Evolutionary conservation across 92 coral and sea anemone genomes (phyloP), one percentile per base, ranked within the genome.

Genomic region (Metridium senile): DNA sequence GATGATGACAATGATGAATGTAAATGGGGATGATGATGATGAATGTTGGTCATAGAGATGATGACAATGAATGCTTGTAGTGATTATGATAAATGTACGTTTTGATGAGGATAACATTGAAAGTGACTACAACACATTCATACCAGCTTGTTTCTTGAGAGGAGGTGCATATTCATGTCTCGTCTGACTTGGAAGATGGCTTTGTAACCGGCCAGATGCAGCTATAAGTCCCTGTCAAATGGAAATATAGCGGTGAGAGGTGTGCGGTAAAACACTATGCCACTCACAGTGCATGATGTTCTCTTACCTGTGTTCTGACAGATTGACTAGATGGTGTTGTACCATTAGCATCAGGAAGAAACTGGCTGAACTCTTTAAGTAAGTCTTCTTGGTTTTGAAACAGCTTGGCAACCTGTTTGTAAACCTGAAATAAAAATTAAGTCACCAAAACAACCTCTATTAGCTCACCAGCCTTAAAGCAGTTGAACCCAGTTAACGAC

Each of bases 341-440:
- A 0, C 99, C 99, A 81, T 92, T 95, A 0, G 99, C 99, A 89
- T 95, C 99, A 71, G 99, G 99, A 29, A 95, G 94, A 64, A 95
- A 95, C 82, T 95, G 99, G 74, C 99, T 95, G 84, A 95, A 95
- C 58, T 95, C 99, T 54, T 95, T 93, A 11, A 95, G 82, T 72
- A 95, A 78, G 81, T 95, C 99, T 53, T 95, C 99, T 72, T 96
- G 99, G 78, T 96, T 96, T 71, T 96, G 94, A 66, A 96, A 96
- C 71, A 96, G 75, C 85, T 92, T 92, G 11, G 99, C 99, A 66
- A 96, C 99, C 80, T 96, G 99, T 70, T 96, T 88, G 71, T 96
- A 96, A 53, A 96, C 98, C 98, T 94, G 49, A 16, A 26, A 71
- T 22, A 35, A 62, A 61, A 20, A n/a, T n/a, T n/a, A n/a, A n/a